Evolutionary conservation across 1,140 invertebrate genomes (phyloP).

Genomic region (Phocides pigmalion): DNA sequence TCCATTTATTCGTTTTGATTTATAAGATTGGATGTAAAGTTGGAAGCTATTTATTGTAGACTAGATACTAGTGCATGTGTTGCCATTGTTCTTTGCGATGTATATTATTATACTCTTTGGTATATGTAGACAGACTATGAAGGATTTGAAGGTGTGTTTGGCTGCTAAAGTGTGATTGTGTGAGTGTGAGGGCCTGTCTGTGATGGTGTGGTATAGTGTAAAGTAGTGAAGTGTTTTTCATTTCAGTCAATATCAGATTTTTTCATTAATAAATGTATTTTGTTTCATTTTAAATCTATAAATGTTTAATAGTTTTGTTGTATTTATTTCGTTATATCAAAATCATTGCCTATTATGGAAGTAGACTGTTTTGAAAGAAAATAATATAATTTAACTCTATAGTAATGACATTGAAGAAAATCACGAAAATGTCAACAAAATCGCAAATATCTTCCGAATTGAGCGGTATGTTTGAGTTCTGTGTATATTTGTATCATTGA

Average conservation of each 20-base stretch:
- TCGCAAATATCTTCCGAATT: slow-evolving; percentile 77
- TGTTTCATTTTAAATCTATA: slow-evolving; percentile 12
- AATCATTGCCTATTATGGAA: slow-evolving; percentile 41
- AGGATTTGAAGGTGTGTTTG: background rate
- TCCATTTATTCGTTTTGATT: too few relatives aligned
- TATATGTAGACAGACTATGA: too few relatives aligned
- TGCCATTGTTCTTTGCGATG: too few relatives aligned
- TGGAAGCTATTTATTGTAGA: too few relatives aligned
- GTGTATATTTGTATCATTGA: slow-evolving; percentile 5
- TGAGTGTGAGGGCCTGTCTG: background rate
- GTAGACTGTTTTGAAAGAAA: slow-evolving; percentile 47
- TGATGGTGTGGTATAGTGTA: slow-evolving; percentile 30
- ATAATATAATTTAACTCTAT: slow-evolving; percentile 46
- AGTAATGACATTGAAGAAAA: slow-evolving; percentile 81
- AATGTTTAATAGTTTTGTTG: slow-evolving; percentile 12
- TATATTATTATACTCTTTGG: too few relatives aligned
- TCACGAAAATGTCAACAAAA: slow-evolving; percentile 81
- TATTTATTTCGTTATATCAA: slow-evolving; percentile 14
- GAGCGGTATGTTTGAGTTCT: slow-evolving; percentile 58
- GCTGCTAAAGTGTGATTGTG: too few relatives aligned
- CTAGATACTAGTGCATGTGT: too few relatives aligned
- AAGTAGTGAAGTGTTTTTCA: slow-evolving; percentile 47
- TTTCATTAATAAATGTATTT: slow-evolving; percentile 37
- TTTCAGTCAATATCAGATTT: slow-evolving; percentile 43
- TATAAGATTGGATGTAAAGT: too few relatives aligned